Base-by-base conservation (phyloP, 2,113 vertebrate species). In the Phaethon lepturus region DNA sequence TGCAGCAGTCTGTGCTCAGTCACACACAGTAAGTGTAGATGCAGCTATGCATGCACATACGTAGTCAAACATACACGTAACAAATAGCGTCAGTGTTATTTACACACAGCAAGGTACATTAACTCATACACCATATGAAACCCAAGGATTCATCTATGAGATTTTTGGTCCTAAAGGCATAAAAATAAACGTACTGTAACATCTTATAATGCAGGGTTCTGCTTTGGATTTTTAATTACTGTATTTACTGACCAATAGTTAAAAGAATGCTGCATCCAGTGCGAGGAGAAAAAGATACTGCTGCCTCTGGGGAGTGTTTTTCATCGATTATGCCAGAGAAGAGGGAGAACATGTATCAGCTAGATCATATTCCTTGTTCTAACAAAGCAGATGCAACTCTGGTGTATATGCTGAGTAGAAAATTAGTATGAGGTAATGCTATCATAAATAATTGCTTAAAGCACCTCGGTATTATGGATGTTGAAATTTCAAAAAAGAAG, bases 391-490 rank as follows among this genome's bases (percentile, higher is more conserved):
- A 96, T 88, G 86, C 79, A 96, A 93, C 75, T 92, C 88, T 85
- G 72, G 55, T 94, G 67, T 93, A 77, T 72, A 55, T 33, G 3
- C 85, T 52, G 74, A 97, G 86, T 42, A 94, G 91, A 96, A 97
- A 97, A 97, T 95, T 91, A 94, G 71, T 76, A 95, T 98, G 97
- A 98, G 97, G 97, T 98, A 98, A 98, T 98, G 94, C 92, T 68
- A 88, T 97, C 94, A 97, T 98, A 97, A 98, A 97, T 98, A 98
- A 98, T 97, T 98, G 85, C 95, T 98, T 96, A 95, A 97, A 97
- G 95, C 84, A 96, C 73, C 91, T 89, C 3, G 0, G 67, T 60
- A 91, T 75, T 91, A 87, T 63, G 58, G 89, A 96, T 71, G 80
- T 68, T 96, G 86, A 96, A 94, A 93, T 97, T 97, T 80, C 22